phyloP scores from a whole-genome alignment of 1,140 invertebrate species.

The Drosophila melanogaster region DNA sequence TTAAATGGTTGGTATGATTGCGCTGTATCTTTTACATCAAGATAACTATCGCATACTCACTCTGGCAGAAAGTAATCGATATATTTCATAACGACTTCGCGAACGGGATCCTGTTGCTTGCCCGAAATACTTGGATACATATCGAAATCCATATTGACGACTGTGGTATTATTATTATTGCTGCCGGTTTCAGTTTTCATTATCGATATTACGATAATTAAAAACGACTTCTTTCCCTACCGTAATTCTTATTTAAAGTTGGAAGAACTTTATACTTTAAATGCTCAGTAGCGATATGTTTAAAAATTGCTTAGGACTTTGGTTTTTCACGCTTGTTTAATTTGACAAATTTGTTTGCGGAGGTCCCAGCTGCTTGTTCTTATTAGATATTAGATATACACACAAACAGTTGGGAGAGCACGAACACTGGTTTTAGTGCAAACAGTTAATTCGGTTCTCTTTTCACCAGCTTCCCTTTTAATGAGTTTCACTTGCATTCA shows the following conservation, averaged over 20 bases:
- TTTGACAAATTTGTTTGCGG: constrained; percentile 20
- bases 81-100: constrained; percentile 88
- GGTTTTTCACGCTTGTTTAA: constrained; percentile 3
- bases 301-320: constrained; percentile 8
- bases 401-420: constrained; percentile 8
- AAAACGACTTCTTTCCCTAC: background rate
- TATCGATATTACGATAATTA: constrained; percentile 37
- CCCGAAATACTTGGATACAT: constrained; percentile 87
- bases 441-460: constrained; percentile 37
- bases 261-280: background rate
- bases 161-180: constrained; percentile 48
- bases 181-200: constrained; percentile 77
- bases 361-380: constrained; percentile 17
- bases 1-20: too few relatives aligned
- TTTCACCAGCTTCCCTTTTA: constrained; percentile 33
- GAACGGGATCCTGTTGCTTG: constrained; percentile 88
- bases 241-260: constrained; percentile 11
- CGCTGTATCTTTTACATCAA: background rate
- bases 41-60: constrained; percentile 85
- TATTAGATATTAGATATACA: constrained; percentile 23
- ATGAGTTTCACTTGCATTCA: constrained; percentile 59
- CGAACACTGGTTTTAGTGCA: constrained; percentile 1
- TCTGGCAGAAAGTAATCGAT: constrained; percentile 88
- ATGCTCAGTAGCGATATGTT: constrained; percentile 37
- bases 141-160: constrained; percentile 85